A percentile compares a stretch with the other conserved stretches of the same genome.
Evolutionary conservation across 2,888 invertebrate genomes (phyloP).

Genomic region (Bombyx huttoni): DNA sequence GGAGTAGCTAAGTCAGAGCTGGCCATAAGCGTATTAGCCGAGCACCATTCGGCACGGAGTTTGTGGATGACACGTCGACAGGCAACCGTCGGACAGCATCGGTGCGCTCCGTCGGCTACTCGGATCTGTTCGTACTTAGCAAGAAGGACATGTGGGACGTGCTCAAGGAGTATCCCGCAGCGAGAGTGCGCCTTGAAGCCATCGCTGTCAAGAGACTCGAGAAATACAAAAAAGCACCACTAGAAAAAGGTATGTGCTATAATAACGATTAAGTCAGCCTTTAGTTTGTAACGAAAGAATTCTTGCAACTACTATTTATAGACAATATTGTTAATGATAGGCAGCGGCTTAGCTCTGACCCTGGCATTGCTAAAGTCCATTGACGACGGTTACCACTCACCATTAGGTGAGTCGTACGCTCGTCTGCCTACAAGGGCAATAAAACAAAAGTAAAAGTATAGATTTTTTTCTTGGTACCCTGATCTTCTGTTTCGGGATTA

Average conservation of each 20-base stretch:
- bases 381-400: no score
- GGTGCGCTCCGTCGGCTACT: constrained; percentile 97
- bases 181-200: constrained; percentile 93
- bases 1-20: constrained; percentile 20
- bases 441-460: no score
- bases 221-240: constrained; percentile 95
- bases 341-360: no score
- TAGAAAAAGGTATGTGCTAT: constrained; percentile 90
- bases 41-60: constrained; percentile 67
- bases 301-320: no score
- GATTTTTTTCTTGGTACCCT: no score
- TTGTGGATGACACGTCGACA: constrained; percentile 75
- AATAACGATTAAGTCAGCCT: not conserved
- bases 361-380: no score
- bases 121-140: constrained; percentile 97
- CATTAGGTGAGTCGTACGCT: no score
- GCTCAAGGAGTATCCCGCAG: constrained; percentile 94
- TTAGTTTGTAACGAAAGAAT: no score
- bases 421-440: no score
- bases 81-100: constrained; percentile 98
- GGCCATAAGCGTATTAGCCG: constrained; percentile 31
- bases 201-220: constrained; percentile 97
- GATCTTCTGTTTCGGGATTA: no score
- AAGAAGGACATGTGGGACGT: constrained; percentile 99
- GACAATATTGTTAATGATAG: no score